Percentiles rank a stretch among this genome's conserved stretches.
Evolutionary conservation across 2,888 invertebrate species (phyloP).

Genomic region (Agapostemon virescens): DNA sequence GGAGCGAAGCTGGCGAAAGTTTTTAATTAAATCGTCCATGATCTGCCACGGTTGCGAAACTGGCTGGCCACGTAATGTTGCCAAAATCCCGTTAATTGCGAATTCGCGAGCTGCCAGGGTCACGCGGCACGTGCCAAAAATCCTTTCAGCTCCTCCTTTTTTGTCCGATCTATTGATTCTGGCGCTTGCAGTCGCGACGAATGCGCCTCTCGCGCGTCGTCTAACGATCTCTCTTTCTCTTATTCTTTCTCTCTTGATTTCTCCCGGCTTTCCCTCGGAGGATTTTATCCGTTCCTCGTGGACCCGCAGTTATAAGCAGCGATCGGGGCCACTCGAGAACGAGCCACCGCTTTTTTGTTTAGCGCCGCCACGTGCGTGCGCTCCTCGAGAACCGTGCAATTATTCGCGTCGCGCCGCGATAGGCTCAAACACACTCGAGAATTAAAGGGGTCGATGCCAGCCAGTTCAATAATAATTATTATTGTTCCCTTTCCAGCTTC

Average conservation of each 20-base stretch:
- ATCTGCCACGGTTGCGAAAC: slow-evolving; percentile 5
- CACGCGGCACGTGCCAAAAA: slow-evolving; percentile 57
- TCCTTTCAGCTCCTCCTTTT: slow-evolving; percentile 28
- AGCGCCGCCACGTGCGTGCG: slow-evolving; percentile 7
- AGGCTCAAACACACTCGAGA: not conserved
- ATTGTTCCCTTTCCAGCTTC: not conserved
- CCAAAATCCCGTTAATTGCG: slow-evolving; percentile 56
- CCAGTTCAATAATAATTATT: not conserved
- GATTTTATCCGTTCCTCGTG: not conserved
- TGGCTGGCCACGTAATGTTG: slow-evolving; percentile 45
- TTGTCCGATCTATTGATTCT: slow-evolving; percentile 55
- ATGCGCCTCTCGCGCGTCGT: not conserved
- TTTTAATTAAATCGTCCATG: slow-evolving; percentile 33
- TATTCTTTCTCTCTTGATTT: not conserved
- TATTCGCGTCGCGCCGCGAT: slow-evolving; percentile 6
- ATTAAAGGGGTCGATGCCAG: not conserved
- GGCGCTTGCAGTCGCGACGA: slow-evolving; percentile 46
- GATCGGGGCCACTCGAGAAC: not conserved
- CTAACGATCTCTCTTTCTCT: not conserved
- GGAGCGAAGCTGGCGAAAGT: slow-evolving; percentile 12
- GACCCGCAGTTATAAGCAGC: slow-evolving; percentile 2
- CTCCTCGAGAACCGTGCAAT: not conserved
- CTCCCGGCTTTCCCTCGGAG: not conserved
- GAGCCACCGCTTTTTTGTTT: slow-evolving; percentile 3
- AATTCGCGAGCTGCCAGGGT: slow-evolving; percentile 35